phyloP scores from a whole-genome alignment of 2,113 vertebrate species.

The Gallinago paraguaiae region DNA sequence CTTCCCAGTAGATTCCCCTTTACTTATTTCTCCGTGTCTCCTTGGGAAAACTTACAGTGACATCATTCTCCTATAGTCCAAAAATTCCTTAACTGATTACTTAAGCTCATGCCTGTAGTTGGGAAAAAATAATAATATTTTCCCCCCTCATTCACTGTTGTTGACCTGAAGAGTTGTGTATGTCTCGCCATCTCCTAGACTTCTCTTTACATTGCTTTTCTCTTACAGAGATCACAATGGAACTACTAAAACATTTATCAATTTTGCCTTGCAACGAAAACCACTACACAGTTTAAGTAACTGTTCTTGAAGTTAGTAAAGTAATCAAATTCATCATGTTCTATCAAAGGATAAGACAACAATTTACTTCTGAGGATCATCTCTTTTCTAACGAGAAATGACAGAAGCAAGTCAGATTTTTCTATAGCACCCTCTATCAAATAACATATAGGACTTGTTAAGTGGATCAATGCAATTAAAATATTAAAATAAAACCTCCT shows the following conservation, averaged over 20 bases:
- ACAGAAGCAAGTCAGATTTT: neutral
- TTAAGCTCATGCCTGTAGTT: neutral
- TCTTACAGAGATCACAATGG: neutral
- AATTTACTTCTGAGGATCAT: neutral
- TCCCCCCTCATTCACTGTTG: neutral
- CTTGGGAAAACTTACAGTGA: neutral
- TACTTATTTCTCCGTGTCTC: neutral
- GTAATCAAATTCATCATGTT: neutral
- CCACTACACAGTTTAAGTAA: neutral
- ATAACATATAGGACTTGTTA: neutral
- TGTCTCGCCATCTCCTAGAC: neutral
- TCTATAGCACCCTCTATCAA: neutral
- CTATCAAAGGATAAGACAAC: neutral
- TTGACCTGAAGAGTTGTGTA: neutral
- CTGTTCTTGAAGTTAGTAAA: neutral
- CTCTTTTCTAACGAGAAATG: neutral
- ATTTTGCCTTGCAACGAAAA: neutral
- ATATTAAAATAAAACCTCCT: too few species aligned
- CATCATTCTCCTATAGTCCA: neutral
- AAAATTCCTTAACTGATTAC: neutral
- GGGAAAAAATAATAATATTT: neutral
- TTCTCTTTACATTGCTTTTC: neutral
- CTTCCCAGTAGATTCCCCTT: fast-evolving
- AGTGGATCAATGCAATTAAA: neutral
- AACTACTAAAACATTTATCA: neutral